phyloP scores from a whole-genome alignment of 2,113 vertebrate genomes.

The Xenus cinereus region DNA sequence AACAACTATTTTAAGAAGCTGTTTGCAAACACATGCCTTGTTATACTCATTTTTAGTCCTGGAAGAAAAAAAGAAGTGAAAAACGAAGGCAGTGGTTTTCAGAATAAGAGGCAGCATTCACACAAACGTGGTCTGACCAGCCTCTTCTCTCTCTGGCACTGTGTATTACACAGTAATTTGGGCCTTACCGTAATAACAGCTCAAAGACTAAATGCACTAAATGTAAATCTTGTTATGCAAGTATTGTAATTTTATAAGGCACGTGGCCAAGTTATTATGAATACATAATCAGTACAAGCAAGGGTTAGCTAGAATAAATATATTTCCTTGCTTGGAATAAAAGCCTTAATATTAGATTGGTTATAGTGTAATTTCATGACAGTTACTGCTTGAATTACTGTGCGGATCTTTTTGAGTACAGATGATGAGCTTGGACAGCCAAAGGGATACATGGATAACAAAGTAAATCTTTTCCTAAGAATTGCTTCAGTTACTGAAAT shows the following conservation, averaged over 20 bases:
- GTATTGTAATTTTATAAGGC: background rate
- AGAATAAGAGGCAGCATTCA: background rate
- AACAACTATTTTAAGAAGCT: background rate
- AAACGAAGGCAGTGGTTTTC: background rate
- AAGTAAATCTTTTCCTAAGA: background rate
- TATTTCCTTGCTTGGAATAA: background rate
- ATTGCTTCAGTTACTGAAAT: background rate
- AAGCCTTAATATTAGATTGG: background rate
- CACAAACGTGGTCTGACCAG: background rate
- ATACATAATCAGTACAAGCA: background rate
- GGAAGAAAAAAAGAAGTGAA: background rate
- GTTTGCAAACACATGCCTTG: background rate
- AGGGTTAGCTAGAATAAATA: background rate
- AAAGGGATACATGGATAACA: background rate
- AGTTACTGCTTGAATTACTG: background rate
- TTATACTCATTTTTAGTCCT: background rate
- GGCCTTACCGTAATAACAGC: background rate
- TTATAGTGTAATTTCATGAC: background rate
- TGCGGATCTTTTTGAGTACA: background rate
- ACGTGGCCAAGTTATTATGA: background rate
- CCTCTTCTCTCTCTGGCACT: background rate
- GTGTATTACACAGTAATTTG: background rate
- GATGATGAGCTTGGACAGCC: background rate
- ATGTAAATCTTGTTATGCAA: background rate
- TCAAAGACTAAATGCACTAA: background rate